A percentile compares a stretch with the other conserved stretches of the same genome.
phyloP scores from a whole-genome alignment of 2,113 vertebrate species.

The Chaenogobius annularis region DNA sequence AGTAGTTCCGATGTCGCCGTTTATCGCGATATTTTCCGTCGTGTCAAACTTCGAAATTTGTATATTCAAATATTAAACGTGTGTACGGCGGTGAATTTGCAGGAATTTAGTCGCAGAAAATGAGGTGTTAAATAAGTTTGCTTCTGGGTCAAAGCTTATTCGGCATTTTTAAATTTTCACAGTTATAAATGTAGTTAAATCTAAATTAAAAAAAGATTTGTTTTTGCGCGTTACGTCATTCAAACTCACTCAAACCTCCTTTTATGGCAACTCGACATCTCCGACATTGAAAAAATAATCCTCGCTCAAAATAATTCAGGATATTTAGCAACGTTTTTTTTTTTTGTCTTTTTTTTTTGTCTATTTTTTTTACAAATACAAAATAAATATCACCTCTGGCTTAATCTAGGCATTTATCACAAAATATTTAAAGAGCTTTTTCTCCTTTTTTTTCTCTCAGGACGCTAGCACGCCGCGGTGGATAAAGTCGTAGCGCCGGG shows the following conservation, averaged over 20 bases:
- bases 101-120: too few relatives aligned
- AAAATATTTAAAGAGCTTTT: constrained; percentile 53
- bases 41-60: too few relatives aligned
- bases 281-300: constrained; percentile 39
- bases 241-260: not conserved
- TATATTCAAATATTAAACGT: too few relatives aligned
- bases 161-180: too few relatives aligned
- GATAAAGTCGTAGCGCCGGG: constrained; percentile 85
- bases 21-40: too few relatives aligned
- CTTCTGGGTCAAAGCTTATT: too few relatives aligned
- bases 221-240: not conserved
- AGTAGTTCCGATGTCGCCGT: too few relatives aligned
- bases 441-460: constrained; percentile 67
- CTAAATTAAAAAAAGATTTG: not conserved
- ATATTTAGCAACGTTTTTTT: constrained; percentile 63
- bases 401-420: constrained; percentile 46
- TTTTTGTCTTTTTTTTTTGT: too few relatives aligned
- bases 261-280: constrained; percentile 66
- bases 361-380: constrained; percentile 58
- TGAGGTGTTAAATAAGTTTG: not conserved
- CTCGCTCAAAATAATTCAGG: constrained; percentile 58
- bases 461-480: constrained; percentile 91
- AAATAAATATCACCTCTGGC: constrained; percentile 75
- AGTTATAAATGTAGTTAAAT: not conserved
- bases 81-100: too few relatives aligned